A percentile compares a stretch with the other conserved stretches of the same genome.
Evolutionary conservation across 2,113 vertebrate genomes (phyloP).

Genomic region (Pipa parva): DNA sequence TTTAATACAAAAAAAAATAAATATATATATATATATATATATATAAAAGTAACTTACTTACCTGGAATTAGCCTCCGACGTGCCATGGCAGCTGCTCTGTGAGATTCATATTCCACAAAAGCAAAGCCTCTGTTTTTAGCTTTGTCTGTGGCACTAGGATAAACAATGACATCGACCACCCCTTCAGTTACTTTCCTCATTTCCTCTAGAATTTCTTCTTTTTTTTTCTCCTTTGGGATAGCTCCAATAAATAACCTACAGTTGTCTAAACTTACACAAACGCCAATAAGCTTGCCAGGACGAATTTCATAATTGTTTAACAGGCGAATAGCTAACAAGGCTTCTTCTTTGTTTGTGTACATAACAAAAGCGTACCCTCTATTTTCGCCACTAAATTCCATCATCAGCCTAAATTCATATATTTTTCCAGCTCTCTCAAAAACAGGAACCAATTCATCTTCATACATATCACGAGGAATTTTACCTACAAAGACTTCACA

Average conservation of each 20-base stretch:
- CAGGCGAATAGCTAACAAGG: slow-evolving; percentile 81
- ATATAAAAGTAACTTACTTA: slow-evolving; percentile 47
- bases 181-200: slow-evolving; percentile 90
- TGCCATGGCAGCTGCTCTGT: slow-evolving; percentile 93
- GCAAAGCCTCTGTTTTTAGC: slow-evolving; percentile 90
- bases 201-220: slow-evolving; percentile 89
- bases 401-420: slow-evolving; percentile 94
- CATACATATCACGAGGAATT: slow-evolving; percentile 92
- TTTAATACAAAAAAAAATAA: too few species aligned
- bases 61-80: slow-evolving; percentile 84
- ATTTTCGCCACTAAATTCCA: slow-evolving; percentile 96
- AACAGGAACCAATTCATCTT: slow-evolving; percentile 88
- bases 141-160: slow-evolving; percentile 82
- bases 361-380: slow-evolving; percentile 94
- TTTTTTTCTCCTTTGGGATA: slow-evolving; percentile 90
- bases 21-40: background rate
- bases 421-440: slow-evolving; percentile 84
- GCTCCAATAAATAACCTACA: slow-evolving; percentile 91
- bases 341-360: slow-evolving; percentile 85
- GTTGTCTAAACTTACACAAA: slow-evolving; percentile 91
- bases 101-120: slow-evolving; percentile 91
- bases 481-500: slow-evolving; percentile 97
- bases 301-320: slow-evolving; percentile 89
- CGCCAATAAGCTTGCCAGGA: slow-evolving; percentile 86
- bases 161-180: slow-evolving; percentile 89